Base-by-base conservation (phyloP, 2,797 vertebrate species). In the Eulemur rubriventer region DNA sequence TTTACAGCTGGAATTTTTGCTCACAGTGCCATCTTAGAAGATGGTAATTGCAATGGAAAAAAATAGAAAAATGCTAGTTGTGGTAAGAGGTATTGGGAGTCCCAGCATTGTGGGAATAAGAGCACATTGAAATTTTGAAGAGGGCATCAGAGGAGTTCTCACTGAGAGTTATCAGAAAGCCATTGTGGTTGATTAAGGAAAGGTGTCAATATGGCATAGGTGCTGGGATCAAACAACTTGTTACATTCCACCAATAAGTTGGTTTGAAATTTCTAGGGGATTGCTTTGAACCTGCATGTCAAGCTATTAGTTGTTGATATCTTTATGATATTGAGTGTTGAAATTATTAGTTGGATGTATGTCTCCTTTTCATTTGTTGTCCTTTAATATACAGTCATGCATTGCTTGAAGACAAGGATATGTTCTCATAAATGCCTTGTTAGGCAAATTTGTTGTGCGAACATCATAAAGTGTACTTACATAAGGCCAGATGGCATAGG, bases 51-150 rank as follows among this genome's bases (percentile, higher is more conserved):
- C 24, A 3, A 22, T 38, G 55, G 43, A 7, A 59, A n/a, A 52
- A 65, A 35, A 65, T 3, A 16, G 38, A 52, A 33, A 78, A 59
- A 20, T 20, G 1, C 6, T 10, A 41, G 20, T 28, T 17, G 13
- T 76, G 38, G 30, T 48, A 30, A 48, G 33, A 4, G 8, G 28
- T 28, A 6, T 20, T 16, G 0, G 26, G 17, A 33, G 6, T 14
- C 3, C 0, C 13, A 35, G 24, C 7, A 3, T 0, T 14, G 63
- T 28, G 48, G 30, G 38, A 10, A 9, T 1, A 13, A 10, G 41
- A 0, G 7, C 0, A 6, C 1, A 11, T 7, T 67, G 14, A 20
- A 3, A 22, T 24, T 52, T 35, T 22, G n/a, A 52, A 22, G n/a
- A 9, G 16, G 4, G 2, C 11, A 4, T 14, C 75, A 35, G 35